A percentile compares a stretch with the other conserved stretches of the same genome.
Evolutionary conservation across 2,888 invertebrate species (phyloP).

Genomic region (Balanococcus diminutus): DNA sequence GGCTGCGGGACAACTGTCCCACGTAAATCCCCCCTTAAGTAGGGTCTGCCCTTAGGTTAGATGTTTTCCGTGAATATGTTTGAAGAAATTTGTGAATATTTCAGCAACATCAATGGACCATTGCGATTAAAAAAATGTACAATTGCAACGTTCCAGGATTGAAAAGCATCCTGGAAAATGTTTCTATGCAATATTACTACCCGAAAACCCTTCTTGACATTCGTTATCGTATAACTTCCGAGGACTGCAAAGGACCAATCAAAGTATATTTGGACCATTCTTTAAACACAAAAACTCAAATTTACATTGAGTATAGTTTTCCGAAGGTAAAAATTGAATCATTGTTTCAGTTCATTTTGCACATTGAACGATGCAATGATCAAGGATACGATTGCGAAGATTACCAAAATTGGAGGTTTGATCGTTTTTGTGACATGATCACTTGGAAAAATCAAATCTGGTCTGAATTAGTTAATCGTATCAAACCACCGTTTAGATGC

Average conservation of each 20-base stretch:
- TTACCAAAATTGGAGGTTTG: neutral
- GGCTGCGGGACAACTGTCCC: too few species aligned
- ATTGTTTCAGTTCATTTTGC: neutral
- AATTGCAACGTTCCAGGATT: neutral
- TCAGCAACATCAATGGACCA: neutral
- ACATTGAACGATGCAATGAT: slow-evolving; percentile 1
- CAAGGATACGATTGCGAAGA: slow-evolving; percentile 21
- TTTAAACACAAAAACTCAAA: too few species aligned
- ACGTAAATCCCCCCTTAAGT: too few species aligned
- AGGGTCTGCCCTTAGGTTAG: too few species aligned
- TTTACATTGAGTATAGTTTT: too few species aligned
- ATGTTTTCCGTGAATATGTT: too few species aligned
- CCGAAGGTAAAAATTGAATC: too few species aligned
- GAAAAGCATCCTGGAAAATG: neutral
- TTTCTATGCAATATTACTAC: too few species aligned
- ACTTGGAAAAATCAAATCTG: neutral
- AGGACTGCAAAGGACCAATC: too few species aligned
- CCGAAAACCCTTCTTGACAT: too few species aligned
- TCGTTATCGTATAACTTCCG: too few species aligned
- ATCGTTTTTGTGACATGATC: neutral
- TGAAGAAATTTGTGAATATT: neutral
- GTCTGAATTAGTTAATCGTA: neutral
- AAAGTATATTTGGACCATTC: too few species aligned
- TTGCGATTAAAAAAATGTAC: neutral
- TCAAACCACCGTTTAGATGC: neutral